Evolutionary conservation across 2,888 invertebrate species (phyloP).

Genomic region (Bellardia pandia): DNA sequence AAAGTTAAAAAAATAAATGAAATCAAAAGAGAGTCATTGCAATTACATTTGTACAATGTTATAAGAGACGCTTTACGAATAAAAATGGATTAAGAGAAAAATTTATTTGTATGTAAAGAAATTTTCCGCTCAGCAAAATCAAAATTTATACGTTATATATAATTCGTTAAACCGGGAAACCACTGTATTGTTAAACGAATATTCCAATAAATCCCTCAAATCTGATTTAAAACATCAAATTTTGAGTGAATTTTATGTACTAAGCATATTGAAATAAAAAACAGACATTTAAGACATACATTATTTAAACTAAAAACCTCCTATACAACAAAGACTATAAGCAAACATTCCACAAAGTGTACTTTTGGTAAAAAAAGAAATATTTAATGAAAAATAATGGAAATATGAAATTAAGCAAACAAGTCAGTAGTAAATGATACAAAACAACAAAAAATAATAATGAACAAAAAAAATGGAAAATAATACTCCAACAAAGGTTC

Average conservation of each 20-base stretch:
- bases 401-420: conserved; percentile 54
- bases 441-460: neutral
- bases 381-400: conserved; percentile 1
- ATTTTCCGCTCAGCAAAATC: no score
- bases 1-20: no score
- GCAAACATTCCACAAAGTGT: neutral
- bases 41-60: no score
- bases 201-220: no score
- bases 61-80: no score
- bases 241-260: neutral
- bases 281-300: neutral
- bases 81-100: no score
- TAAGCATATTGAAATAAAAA: conserved; percentile 1
- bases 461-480: neutral
- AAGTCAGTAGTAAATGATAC: conserved; percentile 26
- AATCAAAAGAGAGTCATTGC: no score
- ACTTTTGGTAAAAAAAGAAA: neutral
- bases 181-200: no score
- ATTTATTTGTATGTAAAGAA: no score
- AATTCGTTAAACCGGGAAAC: no score
- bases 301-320: neutral
- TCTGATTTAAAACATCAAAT: no score
- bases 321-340: neutral
- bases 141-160: no score
- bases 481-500: conserved; percentile 15